Base-by-base conservation (phyloP, 2,113 vertebrate genomes). In the Corythaeola cristata region DNA sequence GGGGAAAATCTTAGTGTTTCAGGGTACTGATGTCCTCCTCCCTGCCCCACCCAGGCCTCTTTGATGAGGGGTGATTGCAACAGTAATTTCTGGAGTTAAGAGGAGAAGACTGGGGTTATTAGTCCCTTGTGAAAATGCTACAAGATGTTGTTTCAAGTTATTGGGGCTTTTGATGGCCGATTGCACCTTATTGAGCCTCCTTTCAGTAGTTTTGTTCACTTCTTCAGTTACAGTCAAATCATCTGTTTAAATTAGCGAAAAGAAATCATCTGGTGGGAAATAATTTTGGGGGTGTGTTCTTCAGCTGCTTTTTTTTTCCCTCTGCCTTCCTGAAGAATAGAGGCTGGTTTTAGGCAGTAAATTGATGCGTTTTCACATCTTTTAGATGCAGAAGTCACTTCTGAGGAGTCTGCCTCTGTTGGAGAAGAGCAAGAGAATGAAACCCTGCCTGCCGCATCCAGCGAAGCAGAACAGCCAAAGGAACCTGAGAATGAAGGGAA, bases 401-500 rank as follows among this genome's bases (percentile, higher is more conserved):
- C 99, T 12, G 99, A 99, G 84, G 99, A 99, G 91, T 99, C 99
- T 20, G 98, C 98, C 41, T 98, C 99, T 64, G 98, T 96, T 17
- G 99, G 97, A 73, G 99, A 99, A 87, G 99, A 99, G 59, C 98
- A 97, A 73, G 98, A 98, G 93, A 93, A 80, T 82, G 98, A 98
- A 96, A 98, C 98, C 1, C 94, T 98, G 32, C 97, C 98, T 15
- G 98, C 98, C 8, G 97, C 98, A 18, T 92, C 98, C 7, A 86
- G 84, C 44, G 98, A 98, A 83, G 92, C 96, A 9, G 98, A 98
- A 88, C 98, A 97, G 10, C 97, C 98, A 11, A 98, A 97, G 67
- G 97, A 97, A 32, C 95, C 98, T 20, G 98, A 98, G 68, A 97
- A 55, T 18, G 98, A 98, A 81, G 98, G 90, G 68, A 98, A 98